Conservation (phyloP, 2,113 vertebrate species). For the Coracopsis vasa region DNA sequence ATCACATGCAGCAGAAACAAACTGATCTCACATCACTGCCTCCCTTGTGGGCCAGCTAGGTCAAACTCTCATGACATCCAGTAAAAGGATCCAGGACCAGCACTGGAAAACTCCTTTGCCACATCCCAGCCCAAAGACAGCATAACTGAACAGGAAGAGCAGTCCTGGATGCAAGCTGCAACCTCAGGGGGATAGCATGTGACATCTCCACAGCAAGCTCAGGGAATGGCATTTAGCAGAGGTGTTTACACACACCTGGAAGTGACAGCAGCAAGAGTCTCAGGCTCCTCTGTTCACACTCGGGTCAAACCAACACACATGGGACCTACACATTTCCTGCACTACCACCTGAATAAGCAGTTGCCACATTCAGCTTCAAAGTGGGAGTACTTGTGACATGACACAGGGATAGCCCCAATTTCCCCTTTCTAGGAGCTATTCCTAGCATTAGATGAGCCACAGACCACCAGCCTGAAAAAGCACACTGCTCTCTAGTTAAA, state of each 20-base stretch:
- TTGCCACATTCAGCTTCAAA: not conserved
- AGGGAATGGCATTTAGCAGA: not conserved
- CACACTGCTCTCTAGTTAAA: not conserved
- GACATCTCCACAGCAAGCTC: not conserved
- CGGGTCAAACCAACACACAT: not conserved
- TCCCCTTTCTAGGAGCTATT: not conserved
- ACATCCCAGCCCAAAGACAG: not conserved
- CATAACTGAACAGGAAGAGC: not conserved
- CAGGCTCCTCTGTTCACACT: not conserved
- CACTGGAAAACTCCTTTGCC: not conserved
- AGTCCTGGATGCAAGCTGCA: not conserved
- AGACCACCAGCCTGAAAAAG: not conserved
- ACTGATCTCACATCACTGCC: not conserved
- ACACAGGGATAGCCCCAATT: not conserved
- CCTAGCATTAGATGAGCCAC: not conserved
- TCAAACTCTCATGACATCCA: not conserved
- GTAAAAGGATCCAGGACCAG: not conserved
- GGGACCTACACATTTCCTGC: not conserved
- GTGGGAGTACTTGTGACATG: not conserved
- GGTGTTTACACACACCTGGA: not conserved
- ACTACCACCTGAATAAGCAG: not conserved
- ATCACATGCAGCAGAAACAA: not conserved
- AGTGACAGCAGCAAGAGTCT: not conserved
- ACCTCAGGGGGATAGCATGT: not conserved
- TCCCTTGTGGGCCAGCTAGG: not conserved